Conservation (phyloP, 2,888 invertebrate species). For the Isotomurus palustris region DNA sequence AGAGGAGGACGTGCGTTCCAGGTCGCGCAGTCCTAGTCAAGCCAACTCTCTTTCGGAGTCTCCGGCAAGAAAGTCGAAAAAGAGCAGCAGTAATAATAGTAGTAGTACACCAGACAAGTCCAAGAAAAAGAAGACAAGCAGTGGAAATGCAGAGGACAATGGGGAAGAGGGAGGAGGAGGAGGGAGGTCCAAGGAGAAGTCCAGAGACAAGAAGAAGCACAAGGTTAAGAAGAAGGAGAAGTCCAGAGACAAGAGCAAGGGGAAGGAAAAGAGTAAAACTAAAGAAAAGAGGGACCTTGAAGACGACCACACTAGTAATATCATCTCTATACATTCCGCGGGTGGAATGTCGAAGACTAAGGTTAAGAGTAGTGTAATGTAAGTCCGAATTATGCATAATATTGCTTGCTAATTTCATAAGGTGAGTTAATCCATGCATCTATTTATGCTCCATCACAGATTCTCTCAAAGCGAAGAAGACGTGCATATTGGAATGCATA, state of each 20-base stretch:
- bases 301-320: slow-evolving; percentile 20
- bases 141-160: background rate
- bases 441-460: slow-evolving; percentile 34
- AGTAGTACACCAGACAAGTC: slow-evolving; percentile 8
- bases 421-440: background rate
- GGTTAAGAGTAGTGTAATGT: slow-evolving; percentile 45
- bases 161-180: slow-evolving; percentile 26
- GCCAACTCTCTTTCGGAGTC: no score
- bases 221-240: slow-evolving; percentile 9
- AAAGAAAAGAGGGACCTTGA: background rate
- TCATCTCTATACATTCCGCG: slow-evolving; percentile 20
- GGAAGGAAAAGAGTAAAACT: slow-evolving; percentile 1
- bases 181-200: slow-evolving; percentile 25
- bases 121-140: slow-evolving; percentile 15
- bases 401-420: background rate
- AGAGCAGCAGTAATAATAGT: background rate
- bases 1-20: slow-evolving; percentile 19
- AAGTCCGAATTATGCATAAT: slow-evolving; percentile 18
- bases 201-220: slow-evolving; percentile 20
- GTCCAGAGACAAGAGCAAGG: slow-evolving; percentile 11
- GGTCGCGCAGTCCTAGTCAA: slow-evolving; percentile 9
- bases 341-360: slow-evolving; percentile 44
- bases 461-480: slow-evolving; percentile 78
- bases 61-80: no score
- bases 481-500: slow-evolving; percentile 83